Base-by-base conservation (phyloP, 2,888 invertebrate species). In the Siphlonurus alternatus region DNA sequence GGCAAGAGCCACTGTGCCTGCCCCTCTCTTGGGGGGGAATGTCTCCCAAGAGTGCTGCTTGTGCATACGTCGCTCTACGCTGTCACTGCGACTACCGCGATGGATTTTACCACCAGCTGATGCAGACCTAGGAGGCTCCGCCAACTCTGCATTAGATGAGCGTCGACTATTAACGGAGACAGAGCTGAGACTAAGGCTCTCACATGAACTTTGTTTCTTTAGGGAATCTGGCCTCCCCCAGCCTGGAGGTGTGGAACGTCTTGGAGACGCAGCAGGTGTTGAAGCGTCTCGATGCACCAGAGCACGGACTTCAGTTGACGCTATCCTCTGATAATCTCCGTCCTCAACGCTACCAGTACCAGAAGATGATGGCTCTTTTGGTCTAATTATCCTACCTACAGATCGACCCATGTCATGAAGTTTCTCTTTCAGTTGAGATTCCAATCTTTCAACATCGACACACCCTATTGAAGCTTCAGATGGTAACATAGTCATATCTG, bases 1-100 rank as follows among this genome's bases (percentile, higher is more conserved):
- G n/a, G 61, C 61, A 3, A 24, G 22, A 25, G 23, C 61, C 3
- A 61, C 61, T 5, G 61, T 23, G 18, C 61, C 61, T 23, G 53
- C 61, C 25, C 64, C 60, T 7, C 63, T 70, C 69, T 79, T 79
- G 18, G 83, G 79, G 1, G 83, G 83, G 69, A 83, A 83, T 0
- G 83, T 83, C 71, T 83, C 83, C 83, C 83, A 83, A 65, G 81
- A 82, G 59, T 82, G 75, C 71, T 83, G 82, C 70, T 83, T 83
- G 71, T 81, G 81, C 63, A 81, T 80, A 67, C 80, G 73, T 66
- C 67, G 66, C 2, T 77, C 66, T 71, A 70, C 53, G 68, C 68
- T 59, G 62, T 61, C 53, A 25, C 62, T 51, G 70, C 70, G 20
- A 72, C 79, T 67, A 81, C 79, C 23, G 82, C 78, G 56, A 82